These are phyloP conservation scores for Napeogenes inachia DNA, from an alignment of 2,888 invertebrate genomes.

Conservation along the genomic window DNA sequence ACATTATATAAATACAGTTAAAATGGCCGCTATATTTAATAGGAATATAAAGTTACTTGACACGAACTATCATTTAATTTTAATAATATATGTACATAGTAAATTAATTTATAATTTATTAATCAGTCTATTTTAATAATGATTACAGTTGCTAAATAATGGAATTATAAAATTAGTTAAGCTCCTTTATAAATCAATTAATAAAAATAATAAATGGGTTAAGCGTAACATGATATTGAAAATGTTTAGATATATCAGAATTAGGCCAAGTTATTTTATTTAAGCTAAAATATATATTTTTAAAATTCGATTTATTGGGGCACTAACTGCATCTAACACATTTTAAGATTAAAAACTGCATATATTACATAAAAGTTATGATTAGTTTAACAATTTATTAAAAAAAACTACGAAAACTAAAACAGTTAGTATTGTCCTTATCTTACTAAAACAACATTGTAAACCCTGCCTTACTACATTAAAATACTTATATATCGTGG, in stretches of 20 bases:
- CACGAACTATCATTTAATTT: constrained; percentile 14
- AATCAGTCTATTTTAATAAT: constrained; percentile 65
- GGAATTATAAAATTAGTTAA: constrained; percentile 22
- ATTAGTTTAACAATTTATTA: constrained; percentile 15
- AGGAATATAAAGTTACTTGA: constrained; percentile 23
- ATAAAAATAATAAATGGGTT: background rate
- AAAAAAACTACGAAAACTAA: constrained; percentile 17
- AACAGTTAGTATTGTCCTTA: constrained; percentile 30
- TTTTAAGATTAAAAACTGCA: background rate
- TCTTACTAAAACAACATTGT: constrained; percentile 34
- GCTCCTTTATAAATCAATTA: constrained; percentile 18
- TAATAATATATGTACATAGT: constrained; percentile 43
- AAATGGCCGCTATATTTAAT: constrained; percentile 15
- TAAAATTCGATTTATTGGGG: background rate
- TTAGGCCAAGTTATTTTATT: constrained; percentile 11
- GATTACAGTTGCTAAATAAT: constrained; percentile 36
- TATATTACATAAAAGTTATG: constrained; percentile 8
- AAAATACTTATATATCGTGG: constrained; percentile 15
- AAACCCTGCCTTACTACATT: constrained; percentile 34
- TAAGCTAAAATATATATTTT: constrained; percentile 6
- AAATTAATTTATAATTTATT: constrained; percentile 47
- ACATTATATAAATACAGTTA: constrained; percentile 4
- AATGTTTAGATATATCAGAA: background rate
- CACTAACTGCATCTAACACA: background rate
- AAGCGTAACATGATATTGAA: constrained; percentile 1